phyloP scores from a whole-genome alignment of 2,113 vertebrate genomes.

The Piprites chloris region DNA sequence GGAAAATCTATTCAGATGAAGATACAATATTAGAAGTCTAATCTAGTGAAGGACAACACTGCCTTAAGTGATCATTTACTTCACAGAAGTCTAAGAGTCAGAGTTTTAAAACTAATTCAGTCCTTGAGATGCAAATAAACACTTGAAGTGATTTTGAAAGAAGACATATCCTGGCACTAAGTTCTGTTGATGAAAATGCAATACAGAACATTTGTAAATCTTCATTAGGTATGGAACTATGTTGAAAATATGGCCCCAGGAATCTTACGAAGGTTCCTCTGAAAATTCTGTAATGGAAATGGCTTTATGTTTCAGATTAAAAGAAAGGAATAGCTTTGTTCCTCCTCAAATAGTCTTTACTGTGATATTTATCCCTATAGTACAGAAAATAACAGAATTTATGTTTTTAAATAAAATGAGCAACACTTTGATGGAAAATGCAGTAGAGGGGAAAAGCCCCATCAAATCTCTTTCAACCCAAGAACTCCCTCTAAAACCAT shows the following conservation, averaged over 20 bases:
- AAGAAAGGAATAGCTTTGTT: background rate
- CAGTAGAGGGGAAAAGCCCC: background rate
- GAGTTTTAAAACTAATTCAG: background rate
- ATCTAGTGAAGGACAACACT: background rate
- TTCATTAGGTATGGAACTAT: background rate
- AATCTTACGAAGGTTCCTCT: background rate
- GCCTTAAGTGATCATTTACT: constrained; percentile 14
- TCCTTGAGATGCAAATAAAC: background rate
- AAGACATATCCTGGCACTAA: background rate
- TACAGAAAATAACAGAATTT: background rate
- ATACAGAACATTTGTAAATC: background rate
- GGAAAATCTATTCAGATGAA: constrained; percentile 60
- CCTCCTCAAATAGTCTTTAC: background rate
- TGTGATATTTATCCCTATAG: background rate
- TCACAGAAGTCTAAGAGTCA: background rate
- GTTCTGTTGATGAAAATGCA: background rate
- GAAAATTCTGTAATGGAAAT: background rate
- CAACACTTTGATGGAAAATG: background rate
- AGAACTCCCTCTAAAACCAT: background rate
- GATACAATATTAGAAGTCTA: background rate
- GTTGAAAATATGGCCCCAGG: background rate
- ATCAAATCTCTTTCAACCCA: background rate
- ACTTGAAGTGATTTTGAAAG: background rate
- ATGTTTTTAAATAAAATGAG: constrained; percentile 4
- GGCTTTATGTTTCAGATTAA: background rate